A percentile compares a stretch with the other conserved stretches of the same genome.
Evolutionary conservation across 2,888 invertebrate species (phyloP).

Genomic region (Drosophila atripex): DNA sequence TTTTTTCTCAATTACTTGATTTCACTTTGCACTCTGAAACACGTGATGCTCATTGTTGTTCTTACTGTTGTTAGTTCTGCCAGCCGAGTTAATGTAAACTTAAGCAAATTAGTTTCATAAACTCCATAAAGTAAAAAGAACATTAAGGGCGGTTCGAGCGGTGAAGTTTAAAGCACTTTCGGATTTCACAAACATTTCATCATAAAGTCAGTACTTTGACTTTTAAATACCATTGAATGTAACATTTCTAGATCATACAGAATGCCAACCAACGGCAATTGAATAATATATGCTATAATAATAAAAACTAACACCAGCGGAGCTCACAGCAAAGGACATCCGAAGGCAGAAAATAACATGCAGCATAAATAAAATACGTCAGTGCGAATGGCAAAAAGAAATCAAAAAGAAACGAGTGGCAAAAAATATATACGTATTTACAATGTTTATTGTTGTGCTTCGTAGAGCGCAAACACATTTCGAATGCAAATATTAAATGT

Average conservation of each 20-base stretch:
- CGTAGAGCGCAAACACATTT: conserved; percentile 75
- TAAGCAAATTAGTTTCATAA: conserved; percentile 65
- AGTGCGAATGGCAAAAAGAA: conserved; percentile 4
- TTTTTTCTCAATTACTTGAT: conserved; percentile 22
- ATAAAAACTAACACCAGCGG: conserved; percentile 65
- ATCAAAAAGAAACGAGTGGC: conserved; percentile 34
- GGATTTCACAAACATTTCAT: background rate
- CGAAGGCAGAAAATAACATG: conserved; percentile 28
- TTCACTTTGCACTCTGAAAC: conserved; percentile 55
- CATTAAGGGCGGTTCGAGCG: background rate
- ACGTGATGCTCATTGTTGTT: conserved; percentile 47
- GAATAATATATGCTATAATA: conserved; percentile 67
- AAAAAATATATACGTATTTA: conserved; percentile 59
- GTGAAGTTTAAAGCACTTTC: background rate
- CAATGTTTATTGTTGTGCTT: conserved; percentile 80
- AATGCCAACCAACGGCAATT: conserved; percentile 45
- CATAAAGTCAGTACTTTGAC: background rate
- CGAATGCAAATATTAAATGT: conserved; percentile 74
- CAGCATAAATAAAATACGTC: conserved; percentile 35
- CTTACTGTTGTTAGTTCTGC: conserved; percentile 9
- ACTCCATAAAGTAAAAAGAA: conserved; percentile 26
- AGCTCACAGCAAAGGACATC: conserved; percentile 12
- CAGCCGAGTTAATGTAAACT: conserved; percentile 41
- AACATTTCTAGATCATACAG: background rate
- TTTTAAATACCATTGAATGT: background rate